Conservation (phyloP, 1,140 invertebrate genomes). For the Neodiprion lecontei region DNA sequence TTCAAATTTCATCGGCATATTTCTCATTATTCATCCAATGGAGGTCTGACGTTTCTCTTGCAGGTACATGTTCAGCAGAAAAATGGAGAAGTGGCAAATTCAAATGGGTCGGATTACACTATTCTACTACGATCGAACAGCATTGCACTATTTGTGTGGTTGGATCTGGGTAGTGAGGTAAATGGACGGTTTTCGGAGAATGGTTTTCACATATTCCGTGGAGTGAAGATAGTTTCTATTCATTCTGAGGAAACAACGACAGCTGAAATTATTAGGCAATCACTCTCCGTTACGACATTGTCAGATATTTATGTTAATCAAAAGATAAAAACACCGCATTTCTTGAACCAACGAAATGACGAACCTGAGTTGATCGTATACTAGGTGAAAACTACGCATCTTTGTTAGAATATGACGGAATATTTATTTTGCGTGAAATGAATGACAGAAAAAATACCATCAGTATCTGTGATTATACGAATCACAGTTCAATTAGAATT, state of each 20-base stretch:
- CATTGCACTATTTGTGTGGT: conserved; percentile 72
- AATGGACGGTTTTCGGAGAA: conserved; percentile 70
- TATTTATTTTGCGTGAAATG: conserved; percentile 5
- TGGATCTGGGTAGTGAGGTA: conserved; percentile 58
- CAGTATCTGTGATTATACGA: neutral
- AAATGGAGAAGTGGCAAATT: conserved; percentile 24
- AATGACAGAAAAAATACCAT: neutral
- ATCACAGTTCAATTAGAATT: neutral
- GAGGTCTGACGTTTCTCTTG: neutral
- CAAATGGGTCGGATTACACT: conserved; percentile 39
- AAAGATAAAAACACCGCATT: neutral
- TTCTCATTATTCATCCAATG: neutral
- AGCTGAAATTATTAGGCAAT: conserved; percentile 26
- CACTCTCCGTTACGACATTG: conserved; percentile 41
- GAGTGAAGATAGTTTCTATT: conserved; percentile 39
- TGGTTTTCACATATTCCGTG: conserved; percentile 64
- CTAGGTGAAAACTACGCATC: too few relatives aligned
- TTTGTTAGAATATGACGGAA: neutral
- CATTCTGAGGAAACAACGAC: conserved; percentile 31
- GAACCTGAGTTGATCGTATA: too few relatives aligned
- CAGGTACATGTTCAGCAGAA: conserved; percentile 1
- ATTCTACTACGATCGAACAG: conserved; percentile 57
- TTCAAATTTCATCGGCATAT: conserved; percentile 18
- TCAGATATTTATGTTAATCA: conserved; percentile 40
- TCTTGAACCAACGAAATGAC: too few relatives aligned